Evolutionary conservation across 2,797 vertebrate species (phyloP).

Genomic region (Eidolon dupreanum): DNA sequence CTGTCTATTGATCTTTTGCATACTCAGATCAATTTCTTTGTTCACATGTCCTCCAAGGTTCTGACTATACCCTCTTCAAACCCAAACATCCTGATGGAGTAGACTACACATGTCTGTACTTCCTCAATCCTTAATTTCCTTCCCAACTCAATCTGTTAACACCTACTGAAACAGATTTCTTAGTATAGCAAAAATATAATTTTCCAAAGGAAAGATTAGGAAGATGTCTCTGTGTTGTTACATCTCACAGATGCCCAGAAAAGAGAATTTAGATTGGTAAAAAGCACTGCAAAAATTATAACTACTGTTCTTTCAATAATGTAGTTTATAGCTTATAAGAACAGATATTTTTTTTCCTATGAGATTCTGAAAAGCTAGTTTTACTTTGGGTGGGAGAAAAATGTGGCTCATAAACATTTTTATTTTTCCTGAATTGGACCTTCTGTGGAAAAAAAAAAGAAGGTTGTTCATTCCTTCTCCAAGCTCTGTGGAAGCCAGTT

Average conservation of each 20-base stretch:
- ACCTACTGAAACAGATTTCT: neutral
- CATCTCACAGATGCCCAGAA: neutral
- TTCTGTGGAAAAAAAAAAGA: neutral
- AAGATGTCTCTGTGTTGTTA: neutral
- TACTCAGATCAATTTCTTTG: neutral
- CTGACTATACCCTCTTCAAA: neutral
- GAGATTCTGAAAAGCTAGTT: constrained; percentile 62
- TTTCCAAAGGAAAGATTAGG: neutral
- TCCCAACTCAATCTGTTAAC: neutral
- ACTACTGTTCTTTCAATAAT: neutral
- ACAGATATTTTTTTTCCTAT: neutral
- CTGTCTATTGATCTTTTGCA: neutral
- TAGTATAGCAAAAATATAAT: rapidly evolving
- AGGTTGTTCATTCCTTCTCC: constrained; percentile 18
- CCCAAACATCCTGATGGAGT: neutral
- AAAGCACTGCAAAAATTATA: neutral
- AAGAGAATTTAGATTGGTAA: neutral
- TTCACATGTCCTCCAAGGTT: neutral
- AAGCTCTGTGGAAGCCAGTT: constrained; percentile 48
- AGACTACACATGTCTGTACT: neutral
- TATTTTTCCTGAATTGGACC: constrained; percentile 72
- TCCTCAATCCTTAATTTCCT: neutral
- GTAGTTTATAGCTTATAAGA: constrained; percentile 45
- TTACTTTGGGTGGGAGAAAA: constrained; percentile 72
- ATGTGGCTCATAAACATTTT: constrained; percentile 71